phyloP scores from a whole-genome alignment of 1,140 invertebrate species.

The Neodiprion virginianus region DNA sequence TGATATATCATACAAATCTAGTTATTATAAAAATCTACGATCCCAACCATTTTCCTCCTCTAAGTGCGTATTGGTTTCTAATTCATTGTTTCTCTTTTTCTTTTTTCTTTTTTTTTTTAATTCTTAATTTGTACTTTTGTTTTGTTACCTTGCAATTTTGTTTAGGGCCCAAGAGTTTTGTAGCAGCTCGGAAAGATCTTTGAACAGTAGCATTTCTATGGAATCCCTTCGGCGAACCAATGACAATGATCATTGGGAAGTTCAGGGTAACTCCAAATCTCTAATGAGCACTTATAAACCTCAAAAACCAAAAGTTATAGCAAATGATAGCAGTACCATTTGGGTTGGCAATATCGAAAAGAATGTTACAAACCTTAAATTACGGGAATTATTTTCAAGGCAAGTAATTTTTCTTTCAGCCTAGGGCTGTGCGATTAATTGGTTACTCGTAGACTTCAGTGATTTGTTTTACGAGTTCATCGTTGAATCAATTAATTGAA shows the following conservation, averaged over 20 bases:
- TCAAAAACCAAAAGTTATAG: background rate
- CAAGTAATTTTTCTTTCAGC: background rate
- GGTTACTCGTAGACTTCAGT: no score
- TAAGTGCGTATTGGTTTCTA: background rate
- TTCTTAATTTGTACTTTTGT: background rate
- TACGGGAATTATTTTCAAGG: background rate
- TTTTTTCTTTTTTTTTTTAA: background rate
- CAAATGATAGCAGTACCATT: background rate
- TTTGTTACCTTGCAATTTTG: background rate
- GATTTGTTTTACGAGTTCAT: no score
- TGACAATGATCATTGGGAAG: background rate
- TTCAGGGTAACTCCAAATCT: background rate
- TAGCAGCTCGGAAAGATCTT: background rate
- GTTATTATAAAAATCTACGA: background rate
- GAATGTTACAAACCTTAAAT: background rate
- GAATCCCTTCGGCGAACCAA: background rate
- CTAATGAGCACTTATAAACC: background rate
- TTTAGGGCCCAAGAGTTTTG: background rate
- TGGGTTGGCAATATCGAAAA: background rate
- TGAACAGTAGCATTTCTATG: background rate
- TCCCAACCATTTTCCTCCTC: background rate
- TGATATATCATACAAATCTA: background rate
- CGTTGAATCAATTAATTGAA: no score
- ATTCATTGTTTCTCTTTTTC: background rate
- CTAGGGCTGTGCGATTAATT: no score